These are phyloP conservation scores for Drosophila nasuta DNA, from an alignment of 1,140 invertebrate species.

Conservation along the genomic window DNA sequence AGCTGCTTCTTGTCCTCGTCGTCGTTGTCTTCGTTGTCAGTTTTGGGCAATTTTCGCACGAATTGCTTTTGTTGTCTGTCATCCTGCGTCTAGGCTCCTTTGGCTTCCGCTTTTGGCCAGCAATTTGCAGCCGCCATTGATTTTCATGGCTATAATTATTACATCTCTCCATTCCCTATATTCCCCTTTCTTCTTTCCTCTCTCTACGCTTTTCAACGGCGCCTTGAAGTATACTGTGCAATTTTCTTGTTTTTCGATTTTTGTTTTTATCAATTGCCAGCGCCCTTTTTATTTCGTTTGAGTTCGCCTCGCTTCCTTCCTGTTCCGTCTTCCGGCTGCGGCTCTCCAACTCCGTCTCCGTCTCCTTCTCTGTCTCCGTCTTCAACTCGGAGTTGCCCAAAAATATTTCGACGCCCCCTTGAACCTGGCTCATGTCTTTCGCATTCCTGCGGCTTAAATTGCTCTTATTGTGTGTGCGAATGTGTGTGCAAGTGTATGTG, in stretches of 20 bases:
- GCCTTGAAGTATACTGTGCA: slow-evolving; percentile 37
- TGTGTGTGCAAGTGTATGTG: too few species aligned
- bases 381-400: background rate
- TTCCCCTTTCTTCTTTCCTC: background rate
- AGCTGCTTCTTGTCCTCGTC: slow-evolving; percentile 8
- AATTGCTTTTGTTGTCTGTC: slow-evolving; percentile 32
- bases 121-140: slow-evolving; percentile 65
- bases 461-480: slow-evolving; percentile 77
- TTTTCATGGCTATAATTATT: slow-evolving; percentile 62
- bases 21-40: slow-evolving; percentile 41
- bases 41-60: slow-evolving; percentile 54
- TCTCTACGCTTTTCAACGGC: background rate
- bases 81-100: slow-evolving; percentile 9
- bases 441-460: slow-evolving; percentile 82
- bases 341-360: too few species aligned
- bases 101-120: slow-evolving; percentile 30
- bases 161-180: slow-evolving; percentile 7
- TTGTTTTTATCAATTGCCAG: slow-evolving; percentile 59
- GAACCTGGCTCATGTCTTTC: slow-evolving; percentile 38
- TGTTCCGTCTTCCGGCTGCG: slow-evolving; percentile 42
- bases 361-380: too few species aligned
- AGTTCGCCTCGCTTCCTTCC: slow-evolving; percentile 49
- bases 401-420: slow-evolving; percentile 4
- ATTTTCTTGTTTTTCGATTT: slow-evolving; percentile 39
- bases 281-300: slow-evolving; percentile 58